phyloP scores from a whole-genome alignment of 2,113 vertebrate genomes.

The Alectura lathami region DNA sequence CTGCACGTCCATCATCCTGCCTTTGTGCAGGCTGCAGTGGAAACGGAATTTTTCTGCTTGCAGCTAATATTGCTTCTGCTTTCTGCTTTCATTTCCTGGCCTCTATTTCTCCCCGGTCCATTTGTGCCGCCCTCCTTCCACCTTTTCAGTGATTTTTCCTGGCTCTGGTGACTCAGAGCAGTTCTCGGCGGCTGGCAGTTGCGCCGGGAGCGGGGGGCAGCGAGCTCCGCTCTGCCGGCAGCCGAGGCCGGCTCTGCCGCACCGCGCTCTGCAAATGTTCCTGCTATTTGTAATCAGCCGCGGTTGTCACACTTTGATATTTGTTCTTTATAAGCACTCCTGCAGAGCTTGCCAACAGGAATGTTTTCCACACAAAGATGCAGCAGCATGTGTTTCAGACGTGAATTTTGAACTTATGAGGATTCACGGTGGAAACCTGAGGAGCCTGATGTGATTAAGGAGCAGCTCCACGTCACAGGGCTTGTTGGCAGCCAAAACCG shows the following conservation, averaged over 20 bases:
- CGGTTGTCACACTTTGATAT: conserved; percentile 63
- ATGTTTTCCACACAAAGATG: conserved; percentile 65
- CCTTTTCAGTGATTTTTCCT: not conserved
- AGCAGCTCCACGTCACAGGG: not conserved
- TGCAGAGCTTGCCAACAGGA: conserved; percentile 64
- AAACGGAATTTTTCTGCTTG: not conserved
- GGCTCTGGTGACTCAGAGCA: not conserved
- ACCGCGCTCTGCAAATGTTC: conserved; percentile 54
- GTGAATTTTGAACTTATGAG: conserved; percentile 41
- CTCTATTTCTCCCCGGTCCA: not conserved
- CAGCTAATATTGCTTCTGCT: not conserved
- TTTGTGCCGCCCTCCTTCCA: not conserved
- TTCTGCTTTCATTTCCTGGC: not conserved
- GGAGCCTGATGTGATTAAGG: conserved; percentile 61
- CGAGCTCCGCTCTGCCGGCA: not conserved
- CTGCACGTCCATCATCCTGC: not conserved
- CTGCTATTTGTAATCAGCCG: conserved; percentile 66
- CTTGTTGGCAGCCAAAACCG: conserved; percentile 45
- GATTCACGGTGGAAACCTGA: conserved; percentile 23
- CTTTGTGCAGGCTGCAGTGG: not conserved
- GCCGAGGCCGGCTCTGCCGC: not conserved
- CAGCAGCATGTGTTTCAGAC: conserved; percentile 63
- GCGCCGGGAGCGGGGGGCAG: not conserved
- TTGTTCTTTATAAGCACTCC: conserved; percentile 65
- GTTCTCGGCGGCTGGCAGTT: not conserved